phyloP scores from a whole-genome alignment of 2,797 vertebrate genomes.

The Decapterus maruadsi region DNA sequence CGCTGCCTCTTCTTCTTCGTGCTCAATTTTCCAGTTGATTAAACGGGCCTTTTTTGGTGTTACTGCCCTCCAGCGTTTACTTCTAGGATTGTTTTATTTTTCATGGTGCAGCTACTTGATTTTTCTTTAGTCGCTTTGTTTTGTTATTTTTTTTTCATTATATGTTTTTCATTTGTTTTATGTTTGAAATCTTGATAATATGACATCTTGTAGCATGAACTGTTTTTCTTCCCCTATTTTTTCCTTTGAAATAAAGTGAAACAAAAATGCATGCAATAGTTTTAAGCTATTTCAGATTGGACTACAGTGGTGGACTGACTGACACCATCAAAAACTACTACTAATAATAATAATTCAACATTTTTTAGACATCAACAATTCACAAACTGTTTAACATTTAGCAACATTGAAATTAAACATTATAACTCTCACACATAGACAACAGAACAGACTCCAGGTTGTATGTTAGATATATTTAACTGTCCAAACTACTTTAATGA shows the following conservation, averaged over 20 bases:
- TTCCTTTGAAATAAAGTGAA: no score
- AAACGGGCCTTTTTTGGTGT: rapidly evolving
- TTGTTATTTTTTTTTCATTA: no score
- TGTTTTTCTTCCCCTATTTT: no score
- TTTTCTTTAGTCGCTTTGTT: no score
- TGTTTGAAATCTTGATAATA: no score
- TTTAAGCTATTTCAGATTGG: background rate
- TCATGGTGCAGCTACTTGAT: no score
- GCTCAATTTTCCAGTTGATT: background rate
- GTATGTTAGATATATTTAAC: conserved; percentile 3
- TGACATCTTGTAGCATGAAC: no score
- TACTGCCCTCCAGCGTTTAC: conserved; percentile 22
- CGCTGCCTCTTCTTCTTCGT: background rate
- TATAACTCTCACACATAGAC: background rate
- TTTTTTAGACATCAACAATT: background rate
- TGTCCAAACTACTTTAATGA: conserved; percentile 78
- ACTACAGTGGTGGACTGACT: background rate
- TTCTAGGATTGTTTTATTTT: no score
- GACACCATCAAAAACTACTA: background rate
- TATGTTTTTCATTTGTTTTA: no score
- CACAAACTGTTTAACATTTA: no score
- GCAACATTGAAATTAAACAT: no score
- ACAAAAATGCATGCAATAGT: background rate
- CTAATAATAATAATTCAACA: no score
- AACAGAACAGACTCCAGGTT: background rate